phyloP scores from a whole-genome alignment of 2,113 vertebrate genomes.

The Malaclemys terrapin region DNA sequence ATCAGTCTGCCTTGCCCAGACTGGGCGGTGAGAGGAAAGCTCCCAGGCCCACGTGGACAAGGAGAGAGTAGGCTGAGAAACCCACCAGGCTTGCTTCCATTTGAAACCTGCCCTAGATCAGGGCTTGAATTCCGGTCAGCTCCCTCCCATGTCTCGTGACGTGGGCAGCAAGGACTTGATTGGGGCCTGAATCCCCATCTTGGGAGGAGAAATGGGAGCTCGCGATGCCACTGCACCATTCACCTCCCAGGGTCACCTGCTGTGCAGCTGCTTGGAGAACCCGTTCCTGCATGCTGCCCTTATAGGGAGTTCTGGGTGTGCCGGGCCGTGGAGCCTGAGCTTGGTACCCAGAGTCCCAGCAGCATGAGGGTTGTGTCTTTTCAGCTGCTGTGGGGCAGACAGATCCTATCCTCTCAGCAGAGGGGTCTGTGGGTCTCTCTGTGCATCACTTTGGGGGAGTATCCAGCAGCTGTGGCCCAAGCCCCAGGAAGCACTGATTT shows the following conservation, averaged over 20 bases:
- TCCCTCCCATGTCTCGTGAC: not conserved
- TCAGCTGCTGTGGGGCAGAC: not conserved
- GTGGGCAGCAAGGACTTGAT: not conserved
- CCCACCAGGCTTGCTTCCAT: not conserved
- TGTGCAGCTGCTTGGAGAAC: not conserved
- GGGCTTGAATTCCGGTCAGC: not conserved
- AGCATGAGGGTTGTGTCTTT: not conserved
- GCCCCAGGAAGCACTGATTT: not conserved
- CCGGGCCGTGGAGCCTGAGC: not conserved
- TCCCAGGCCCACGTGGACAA: not conserved
- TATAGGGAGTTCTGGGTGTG: not conserved
- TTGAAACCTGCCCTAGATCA: not conserved
- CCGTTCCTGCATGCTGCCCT: not conserved
- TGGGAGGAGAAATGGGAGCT: not conserved
- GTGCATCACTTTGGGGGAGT: not conserved
- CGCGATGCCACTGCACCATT: not conserved
- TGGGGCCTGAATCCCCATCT: not conserved
- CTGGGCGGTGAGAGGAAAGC: not conserved
- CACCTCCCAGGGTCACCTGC: not conserved
- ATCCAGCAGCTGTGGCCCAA: not conserved
- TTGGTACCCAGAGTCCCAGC: not conserved
- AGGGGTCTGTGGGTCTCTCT: not conserved
- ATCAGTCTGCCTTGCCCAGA: not conserved
- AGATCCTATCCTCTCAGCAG: not conserved
- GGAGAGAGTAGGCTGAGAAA: not conserved